Conservation (phyloP, 2,888 invertebrate genomes). For the Rotaria macrura region DNA sequence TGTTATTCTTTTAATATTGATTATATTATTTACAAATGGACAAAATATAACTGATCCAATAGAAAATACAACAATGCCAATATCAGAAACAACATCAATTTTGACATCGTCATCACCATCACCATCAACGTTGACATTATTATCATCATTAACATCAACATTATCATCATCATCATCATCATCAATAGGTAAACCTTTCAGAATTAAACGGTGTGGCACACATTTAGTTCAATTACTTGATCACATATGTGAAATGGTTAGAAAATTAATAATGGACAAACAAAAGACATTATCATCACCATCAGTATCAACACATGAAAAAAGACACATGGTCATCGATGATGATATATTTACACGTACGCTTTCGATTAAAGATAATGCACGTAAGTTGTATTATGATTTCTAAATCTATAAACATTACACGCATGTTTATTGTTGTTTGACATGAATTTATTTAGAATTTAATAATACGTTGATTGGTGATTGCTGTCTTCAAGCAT, state of each 20-base stretch:
- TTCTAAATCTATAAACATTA: background rate
- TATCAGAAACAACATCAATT: too few species aligned
- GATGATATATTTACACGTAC: background rate
- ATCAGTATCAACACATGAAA: background rate
- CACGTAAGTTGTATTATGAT: background rate
- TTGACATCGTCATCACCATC: too few species aligned
- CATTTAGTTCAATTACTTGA: background rate
- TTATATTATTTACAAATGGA: background rate
- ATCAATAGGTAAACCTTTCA: background rate
- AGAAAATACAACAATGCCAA: background rate
- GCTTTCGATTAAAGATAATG: background rate
- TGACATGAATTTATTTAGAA: too few species aligned
- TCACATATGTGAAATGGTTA: background rate
- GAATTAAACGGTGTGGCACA: background rate
- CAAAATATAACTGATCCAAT: background rate
- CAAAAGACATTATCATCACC: background rate
- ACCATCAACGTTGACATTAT: too few species aligned
- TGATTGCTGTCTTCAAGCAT: background rate
- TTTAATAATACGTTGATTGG: background rate
- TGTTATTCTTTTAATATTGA: background rate
- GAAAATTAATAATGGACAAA: background rate
- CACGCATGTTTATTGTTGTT: too few species aligned
- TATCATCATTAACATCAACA: too few species aligned
- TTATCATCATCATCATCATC: too few species aligned
- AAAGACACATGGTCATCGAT: background rate